Evolutionary conservation across 2,888 invertebrate species (phyloP).

Genomic region (Pinctada fucata): DNA sequence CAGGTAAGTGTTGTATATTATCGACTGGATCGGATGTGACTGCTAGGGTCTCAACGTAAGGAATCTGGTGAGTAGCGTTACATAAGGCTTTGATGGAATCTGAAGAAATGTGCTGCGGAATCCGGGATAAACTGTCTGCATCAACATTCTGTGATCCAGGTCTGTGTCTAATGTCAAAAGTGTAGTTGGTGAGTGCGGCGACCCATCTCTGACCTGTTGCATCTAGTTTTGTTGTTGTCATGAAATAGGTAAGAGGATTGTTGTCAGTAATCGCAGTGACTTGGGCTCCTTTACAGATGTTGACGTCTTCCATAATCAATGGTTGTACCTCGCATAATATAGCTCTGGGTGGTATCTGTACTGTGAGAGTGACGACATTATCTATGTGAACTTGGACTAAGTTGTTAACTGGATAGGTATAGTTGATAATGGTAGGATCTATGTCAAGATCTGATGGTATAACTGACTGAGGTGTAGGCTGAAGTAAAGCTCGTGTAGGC

Average conservation of each 20-base stretch:
- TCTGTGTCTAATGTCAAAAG: no score
- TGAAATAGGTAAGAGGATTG: neutral
- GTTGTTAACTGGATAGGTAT: neutral
- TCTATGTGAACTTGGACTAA: neutral
- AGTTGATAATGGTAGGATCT: neutral
- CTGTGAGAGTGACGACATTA: neutral
- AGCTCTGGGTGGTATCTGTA: neutral
- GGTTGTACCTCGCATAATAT: constrained; percentile 6
- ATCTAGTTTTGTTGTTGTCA: neutral
- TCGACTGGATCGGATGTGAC: neutral
- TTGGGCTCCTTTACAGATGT: neutral
- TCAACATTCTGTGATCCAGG: neutral
- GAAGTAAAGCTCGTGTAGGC: constrained; percentile 37
- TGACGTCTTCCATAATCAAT: neutral
- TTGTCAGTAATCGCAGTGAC: constrained; percentile 9
- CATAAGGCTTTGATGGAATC: constrained; percentile 1
- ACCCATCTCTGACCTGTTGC: neutral
- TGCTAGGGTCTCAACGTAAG: neutral
- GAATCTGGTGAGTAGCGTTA: neutral
- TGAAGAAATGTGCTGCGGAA: neutral
- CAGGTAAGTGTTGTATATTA: neutral
- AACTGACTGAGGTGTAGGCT: constrained; percentile 13
- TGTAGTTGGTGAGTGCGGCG: neutral
- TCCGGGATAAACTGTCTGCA: neutral
- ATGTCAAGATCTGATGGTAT: constrained; percentile 18